Conservation (phyloP, 2,797 vertebrate genomes). For the Poeciliopsis turneri region DNA sequence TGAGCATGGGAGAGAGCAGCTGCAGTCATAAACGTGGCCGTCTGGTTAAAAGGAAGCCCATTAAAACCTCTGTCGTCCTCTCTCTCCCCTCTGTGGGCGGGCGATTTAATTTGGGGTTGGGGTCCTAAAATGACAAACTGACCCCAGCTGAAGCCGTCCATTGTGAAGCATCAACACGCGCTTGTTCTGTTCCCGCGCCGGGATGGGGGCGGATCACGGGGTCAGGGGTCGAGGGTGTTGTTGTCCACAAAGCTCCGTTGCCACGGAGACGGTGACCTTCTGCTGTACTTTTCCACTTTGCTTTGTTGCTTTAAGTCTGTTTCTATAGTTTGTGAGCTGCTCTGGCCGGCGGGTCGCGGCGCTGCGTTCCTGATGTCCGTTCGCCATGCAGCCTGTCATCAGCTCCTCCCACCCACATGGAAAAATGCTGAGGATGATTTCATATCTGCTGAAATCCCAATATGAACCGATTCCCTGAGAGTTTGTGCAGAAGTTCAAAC, state of each 20-base stretch:
- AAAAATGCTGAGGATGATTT: constrained; percentile 15
- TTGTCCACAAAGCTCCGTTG: constrained; percentile 70
- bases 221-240: constrained; percentile 33
- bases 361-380: constrained; percentile 53
- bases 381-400: constrained; percentile 44
- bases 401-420: constrained; percentile 2
- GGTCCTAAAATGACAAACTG: constrained; percentile 39
- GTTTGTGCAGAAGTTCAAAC: background rate
- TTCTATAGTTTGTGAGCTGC: constrained; percentile 32
- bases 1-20: background rate
- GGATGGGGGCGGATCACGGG: constrained; percentile 27
- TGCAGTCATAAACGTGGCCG: background rate
- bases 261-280: constrained; percentile 65
- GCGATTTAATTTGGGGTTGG: constrained; percentile 35
- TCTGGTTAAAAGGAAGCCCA: background rate
- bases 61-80: background rate
- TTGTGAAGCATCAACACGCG: constrained; percentile 70
- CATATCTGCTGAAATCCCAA: background rate
- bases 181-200: constrained; percentile 52
- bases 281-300: constrained; percentile 44
- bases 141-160: constrained; percentile 56
- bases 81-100: constrained; percentile 34
- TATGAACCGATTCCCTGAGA: background rate
- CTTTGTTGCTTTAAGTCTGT: constrained; percentile 37
- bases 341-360: constrained; percentile 34